Base-by-base conservation (phyloP, 2,888 invertebrate species). In the Dendrolimus pini region DNA sequence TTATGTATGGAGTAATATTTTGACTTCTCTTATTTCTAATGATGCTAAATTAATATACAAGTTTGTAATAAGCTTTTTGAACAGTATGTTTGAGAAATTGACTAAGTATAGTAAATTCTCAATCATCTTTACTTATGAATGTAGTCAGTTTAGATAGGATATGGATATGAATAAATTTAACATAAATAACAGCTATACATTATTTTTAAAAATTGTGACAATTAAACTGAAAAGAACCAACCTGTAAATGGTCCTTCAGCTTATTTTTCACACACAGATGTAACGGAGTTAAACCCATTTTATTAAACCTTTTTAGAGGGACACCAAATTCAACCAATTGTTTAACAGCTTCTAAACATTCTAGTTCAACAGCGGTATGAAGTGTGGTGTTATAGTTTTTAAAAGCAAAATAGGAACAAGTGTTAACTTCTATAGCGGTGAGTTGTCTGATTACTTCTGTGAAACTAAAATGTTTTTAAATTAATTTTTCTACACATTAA, bases 351-450 rank as follows among this genome's bases (percentile, higher is more conserved):
- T 61, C 64, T 1, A 65, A 56, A 10, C 64, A 65, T 7, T 60
- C 65, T 9, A 74, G 55, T n/a, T 69, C 69, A 7, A 72, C 72
- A 1, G 74, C 73, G n/a, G 65, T 72, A 30, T 73, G 74, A 0
- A 73, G 55, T 0, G 67, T 64, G 18, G 65, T 62, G 30, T 63
- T 59, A 55, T 59, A 56, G 14, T 56, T 54, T 9, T 56, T 47
- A 9, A 54, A 41, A 12, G 59, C 56, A 14, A 55, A 56, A 12
- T 57, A 54, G 41, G 54, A 56, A 7, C 58, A 56, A 41, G 47
- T 57, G 41, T 54, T 58, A 30, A 59, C 58, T 9, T 60, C 54
- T n/a, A 59, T 55, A 7, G 54, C 55, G 0, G 63, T 60, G 1
- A 65, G 59, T 10, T 63, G 54, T 41, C 60, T 57, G 12, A 65